Evolutionary conservation across 2,797 vertebrate species (phyloP).

Genomic region (Epinephelus awoara): DNA sequence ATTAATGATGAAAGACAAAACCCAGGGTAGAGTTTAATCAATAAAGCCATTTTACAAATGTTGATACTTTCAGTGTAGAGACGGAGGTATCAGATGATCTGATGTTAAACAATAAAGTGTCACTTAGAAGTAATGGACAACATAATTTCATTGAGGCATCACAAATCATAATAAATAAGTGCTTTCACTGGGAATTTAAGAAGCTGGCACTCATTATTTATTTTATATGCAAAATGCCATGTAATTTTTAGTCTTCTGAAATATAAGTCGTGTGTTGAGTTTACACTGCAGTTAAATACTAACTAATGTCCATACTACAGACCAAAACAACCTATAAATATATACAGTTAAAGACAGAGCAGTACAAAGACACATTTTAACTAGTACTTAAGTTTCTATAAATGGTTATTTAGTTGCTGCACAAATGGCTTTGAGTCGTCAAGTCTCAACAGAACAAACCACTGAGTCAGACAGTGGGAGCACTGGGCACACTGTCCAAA

Average conservation of each 20-base stretch:
- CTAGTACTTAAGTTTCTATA: not conserved
- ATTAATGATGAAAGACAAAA: slow-evolving; percentile 37
- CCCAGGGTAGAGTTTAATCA: slow-evolving; percentile 34
- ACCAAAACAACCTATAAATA: not conserved
- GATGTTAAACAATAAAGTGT: slow-evolving; percentile 14
- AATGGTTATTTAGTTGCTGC: not conserved
- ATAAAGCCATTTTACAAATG: slow-evolving; percentile 31
- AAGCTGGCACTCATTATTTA: not conserved
- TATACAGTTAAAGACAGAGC: not conserved
- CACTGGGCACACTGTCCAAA: slow-evolving; percentile 11
- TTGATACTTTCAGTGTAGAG: not conserved
- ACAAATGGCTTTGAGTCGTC: not conserved
- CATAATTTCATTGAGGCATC: not conserved
- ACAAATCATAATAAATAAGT: not conserved
- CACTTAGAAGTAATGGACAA: slow-evolving; percentile 2
- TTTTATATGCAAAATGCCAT: not conserved
- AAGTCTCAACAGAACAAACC: not conserved
- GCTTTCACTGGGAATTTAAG: not conserved
- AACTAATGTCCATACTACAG: not conserved
- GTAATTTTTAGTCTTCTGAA: not conserved
- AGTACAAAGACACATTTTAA: not conserved
- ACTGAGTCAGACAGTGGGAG: slow-evolving; percentile 30
- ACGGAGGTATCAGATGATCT: slow-evolving; percentile 7
- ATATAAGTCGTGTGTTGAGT: not conserved
- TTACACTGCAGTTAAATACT: not conserved